Conservation (phyloP, 2,888 invertebrate genomes). For the Rotaria macrura region DNA sequence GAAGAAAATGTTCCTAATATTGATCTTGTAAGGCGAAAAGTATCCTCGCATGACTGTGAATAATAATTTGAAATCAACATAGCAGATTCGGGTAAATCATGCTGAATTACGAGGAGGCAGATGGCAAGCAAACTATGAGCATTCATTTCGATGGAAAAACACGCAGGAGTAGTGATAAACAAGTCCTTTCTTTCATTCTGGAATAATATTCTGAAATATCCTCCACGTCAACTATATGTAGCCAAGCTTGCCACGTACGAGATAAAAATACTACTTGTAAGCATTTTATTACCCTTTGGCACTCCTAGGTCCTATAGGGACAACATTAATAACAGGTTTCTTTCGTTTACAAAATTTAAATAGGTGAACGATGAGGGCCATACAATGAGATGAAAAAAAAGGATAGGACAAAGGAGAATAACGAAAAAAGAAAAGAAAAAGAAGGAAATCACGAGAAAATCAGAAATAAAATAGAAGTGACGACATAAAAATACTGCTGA, state of each 20-base stretch:
- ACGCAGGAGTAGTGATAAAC: not conserved
- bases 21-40: not conserved
- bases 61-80: not conserved
- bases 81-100: not conserved
- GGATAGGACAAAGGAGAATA: too few relatives aligned
- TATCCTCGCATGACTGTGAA: not conserved
- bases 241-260: not conserved
- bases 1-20: not conserved
- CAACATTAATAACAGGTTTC: too few relatives aligned
- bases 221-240: not conserved
- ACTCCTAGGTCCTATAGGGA: too few relatives aligned
- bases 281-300: too few relatives aligned
- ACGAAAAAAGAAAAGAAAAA: too few relatives aligned
- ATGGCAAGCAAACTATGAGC: not conserved
- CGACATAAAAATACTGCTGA: too few relatives aligned
- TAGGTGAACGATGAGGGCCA: too few relatives aligned
- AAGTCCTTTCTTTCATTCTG: not conserved
- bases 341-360: too few relatives aligned
- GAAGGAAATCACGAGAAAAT: too few relatives aligned
- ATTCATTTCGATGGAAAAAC: not conserved
- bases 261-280: not conserved
- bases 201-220: not conserved
- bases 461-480: too few relatives aligned
- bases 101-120: not conserved
- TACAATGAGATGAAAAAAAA: too few relatives aligned